Conservation (phyloP, 2,888 invertebrate genomes). For the Acholoe squamosa region DNA sequence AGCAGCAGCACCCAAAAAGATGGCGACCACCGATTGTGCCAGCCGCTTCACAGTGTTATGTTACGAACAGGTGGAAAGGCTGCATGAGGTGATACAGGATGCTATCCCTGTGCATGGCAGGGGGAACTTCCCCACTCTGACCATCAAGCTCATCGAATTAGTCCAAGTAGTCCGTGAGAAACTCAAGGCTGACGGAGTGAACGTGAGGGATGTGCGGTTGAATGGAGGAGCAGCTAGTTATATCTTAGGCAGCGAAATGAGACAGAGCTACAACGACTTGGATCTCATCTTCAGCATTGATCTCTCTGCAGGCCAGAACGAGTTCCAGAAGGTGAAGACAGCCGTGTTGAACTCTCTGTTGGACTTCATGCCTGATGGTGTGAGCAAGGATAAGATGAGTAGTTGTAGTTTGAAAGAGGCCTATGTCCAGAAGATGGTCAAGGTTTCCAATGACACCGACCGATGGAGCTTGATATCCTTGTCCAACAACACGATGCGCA, state of each 20-base stretch:
- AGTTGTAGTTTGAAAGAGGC: conserved; percentile 91
- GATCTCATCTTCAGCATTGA: conserved; percentile 99
- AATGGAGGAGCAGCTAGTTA: conserved; percentile 99
- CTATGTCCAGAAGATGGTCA: conserved; percentile 99
- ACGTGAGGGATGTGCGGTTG: conserved; percentile 91
- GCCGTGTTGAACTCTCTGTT: conserved; percentile 96
- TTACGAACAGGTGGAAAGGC: conserved; percentile 96
- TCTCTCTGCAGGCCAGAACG: conserved; percentile 86
- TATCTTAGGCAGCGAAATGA: conserved; percentile 90
- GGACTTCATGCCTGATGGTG: conserved; percentile 89
- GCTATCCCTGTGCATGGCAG: conserved; percentile 95
- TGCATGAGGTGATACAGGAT: conserved; percentile 98
- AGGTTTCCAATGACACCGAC: conserved; percentile 92
- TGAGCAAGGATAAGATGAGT: conserved; percentile 94
- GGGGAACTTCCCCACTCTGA: conserved; percentile 85
- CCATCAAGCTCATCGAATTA: conserved; percentile 93
- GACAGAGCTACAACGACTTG: conserved; percentile 94
- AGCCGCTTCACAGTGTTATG: conserved; percentile 93
- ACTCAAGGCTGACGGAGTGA: conserved; percentile 90
- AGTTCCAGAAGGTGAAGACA: conserved; percentile 97
- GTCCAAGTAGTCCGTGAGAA: conserved; percentile 95
- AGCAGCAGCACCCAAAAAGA: not conserved
- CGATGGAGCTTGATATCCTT: conserved; percentile 99
- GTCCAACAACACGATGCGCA: conserved; percentile 90
- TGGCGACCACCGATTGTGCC: conserved; percentile 48